Base-by-base conservation (phyloP, 2,888 invertebrate genomes). In the Trypoxylon attenuatum region DNA sequence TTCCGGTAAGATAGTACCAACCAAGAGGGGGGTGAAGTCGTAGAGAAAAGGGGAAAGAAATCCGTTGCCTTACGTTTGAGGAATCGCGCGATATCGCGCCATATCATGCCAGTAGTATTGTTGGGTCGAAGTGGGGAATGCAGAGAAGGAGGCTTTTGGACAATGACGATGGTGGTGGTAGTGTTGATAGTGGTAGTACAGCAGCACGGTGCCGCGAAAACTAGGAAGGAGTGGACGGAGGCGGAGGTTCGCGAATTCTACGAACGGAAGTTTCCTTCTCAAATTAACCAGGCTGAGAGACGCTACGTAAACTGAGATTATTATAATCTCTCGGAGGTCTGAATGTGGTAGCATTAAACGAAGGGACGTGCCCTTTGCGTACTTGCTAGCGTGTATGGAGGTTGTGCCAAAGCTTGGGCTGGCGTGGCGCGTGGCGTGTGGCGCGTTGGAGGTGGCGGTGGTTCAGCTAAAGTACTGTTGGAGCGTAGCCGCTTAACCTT, bases 241-340 rank as follows among this genome's bases (percentile, higher is more conserved):
- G 59, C 55, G 46, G 55, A 71, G 73, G 71, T 68, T 74, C 71
- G 76, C 70, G 77, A 74, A 78, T 80, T 73, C 77, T 71, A 76
- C 72, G 76, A 72, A 76, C 76, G 77, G 75, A 84, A 85, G 83
- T 85, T 86, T 83, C 81, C 82, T 85, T 78, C 82, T 82, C 83
- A 82, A 86, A 84, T 86, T 86, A 86, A 84, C 80, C 81, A 79
- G 78, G 81, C 78, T 67, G 80, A 73, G 81, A 82, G 82, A 82
- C 73, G 82, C 79, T 79, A 79, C 83, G 82, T 85, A 85, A 87
- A 85, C 83, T 81, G 81, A 86, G 86, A 86, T 87, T 87, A 87
- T 86, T 80, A 86, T 87, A 86, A 87, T 87, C 85, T 86, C 85
- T 79, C 78, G 78, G 80, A 80, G 82, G 79, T 83, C 79, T 82